Conservation (phyloP, 2,888 invertebrate species). For the Cataglyphis albicans region DNA sequence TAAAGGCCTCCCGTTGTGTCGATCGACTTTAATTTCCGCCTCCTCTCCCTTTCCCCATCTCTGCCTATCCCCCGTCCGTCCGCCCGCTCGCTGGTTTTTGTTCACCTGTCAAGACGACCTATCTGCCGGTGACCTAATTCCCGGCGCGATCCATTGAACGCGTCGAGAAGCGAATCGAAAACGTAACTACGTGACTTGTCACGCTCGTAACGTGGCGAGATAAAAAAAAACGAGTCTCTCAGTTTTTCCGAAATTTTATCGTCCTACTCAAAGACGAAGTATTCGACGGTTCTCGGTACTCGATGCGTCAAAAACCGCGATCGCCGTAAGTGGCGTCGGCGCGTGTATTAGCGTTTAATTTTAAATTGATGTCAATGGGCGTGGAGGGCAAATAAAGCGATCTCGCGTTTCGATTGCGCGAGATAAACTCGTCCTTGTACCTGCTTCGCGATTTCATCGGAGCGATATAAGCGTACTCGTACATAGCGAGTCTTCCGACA, state of each 20-base stretch:
- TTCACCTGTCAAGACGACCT: constrained; percentile 80
- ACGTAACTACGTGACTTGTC: constrained; percentile 16
- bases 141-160: constrained; percentile 49
- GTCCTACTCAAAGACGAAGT: neutral
- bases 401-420: constrained; percentile 23
- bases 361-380: constrained; percentile 53
- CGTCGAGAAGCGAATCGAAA: constrained; percentile 30
- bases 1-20: constrained; percentile 58
- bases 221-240: neutral
- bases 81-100: constrained; percentile 60
- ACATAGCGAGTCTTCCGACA: neutral
- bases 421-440: constrained; percentile 45
- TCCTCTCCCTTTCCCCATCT: constrained; percentile 8
- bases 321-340: neutral
- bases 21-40: constrained; percentile 67
- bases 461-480: neutral
- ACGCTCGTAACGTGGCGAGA: neutral
- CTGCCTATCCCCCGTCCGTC: neutral
- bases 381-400: constrained; percentile 46
- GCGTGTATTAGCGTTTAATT: neutral
- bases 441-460: constrained; percentile 6
- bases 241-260: neutral
- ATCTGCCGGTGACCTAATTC: constrained; percentile 74
- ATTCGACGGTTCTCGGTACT: neutral
- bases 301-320: neutral